Base-by-base conservation (phyloP, 2,113 vertebrate genomes). In the Propithecus coquereli region DNA sequence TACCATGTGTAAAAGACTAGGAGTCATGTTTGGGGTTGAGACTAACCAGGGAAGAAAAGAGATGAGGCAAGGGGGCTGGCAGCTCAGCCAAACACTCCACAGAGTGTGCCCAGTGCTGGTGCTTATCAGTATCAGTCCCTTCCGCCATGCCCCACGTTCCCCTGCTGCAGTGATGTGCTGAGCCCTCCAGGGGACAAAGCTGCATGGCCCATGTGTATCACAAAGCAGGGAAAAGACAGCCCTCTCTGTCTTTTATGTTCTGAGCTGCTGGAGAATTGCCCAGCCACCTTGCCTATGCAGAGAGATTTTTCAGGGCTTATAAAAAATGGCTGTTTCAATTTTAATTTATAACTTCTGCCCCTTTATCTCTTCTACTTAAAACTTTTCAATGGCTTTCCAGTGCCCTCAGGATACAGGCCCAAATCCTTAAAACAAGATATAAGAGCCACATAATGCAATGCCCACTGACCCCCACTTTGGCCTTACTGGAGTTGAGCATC, bases 351-450 rank as follows among this genome's bases (percentile, higher is more conserved):
- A 8, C 30, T 40, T 82, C 2, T 76, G 43, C 27, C 14, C 50
- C 23, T 82, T 52, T 82, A 71, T 77, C 63, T 63, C 27, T 45
- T 76, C 34, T 92, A 40, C 18, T 77, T 86, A 70, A 88, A 92
- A 71, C 37, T 74, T 89, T 79, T 57, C 5, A 30, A 5, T 84
- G 52, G 8, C n/a, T 71, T 87, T 25, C 16, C 5, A 57, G 8
- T 79, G 18, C 52, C 45, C 52, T 73, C 66, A 30, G 34, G 37
- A 76, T 47, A 68, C 3, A 40, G 43, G 37, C 18, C 66, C 14
- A 22, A 25, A 20, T 79, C 63, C 40, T 90, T 91, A 71, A 84
- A 86, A 73, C 6, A 50, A 54, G 27, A 47, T 61, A 8, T 23
- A 81, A 85, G 6, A 91, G 34, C 10, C 17, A 43, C 8, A 14